Evolutionary conservation across 2,113 vertebrate genomes (phyloP).

Genomic region (Megaceryle maxima): DNA sequence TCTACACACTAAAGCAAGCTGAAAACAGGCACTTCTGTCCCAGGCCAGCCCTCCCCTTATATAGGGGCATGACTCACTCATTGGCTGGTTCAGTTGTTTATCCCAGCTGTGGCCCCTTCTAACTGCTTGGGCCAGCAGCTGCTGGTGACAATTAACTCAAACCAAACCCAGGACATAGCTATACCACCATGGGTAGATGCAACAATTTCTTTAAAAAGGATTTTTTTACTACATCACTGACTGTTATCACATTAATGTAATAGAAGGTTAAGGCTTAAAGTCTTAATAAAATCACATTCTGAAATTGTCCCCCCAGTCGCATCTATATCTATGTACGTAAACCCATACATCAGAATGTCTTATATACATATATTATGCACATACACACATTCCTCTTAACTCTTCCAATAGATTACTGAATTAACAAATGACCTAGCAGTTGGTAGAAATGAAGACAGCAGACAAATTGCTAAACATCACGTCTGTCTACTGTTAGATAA

Average conservation of each 20-base stretch:
- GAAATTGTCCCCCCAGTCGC: not conserved
- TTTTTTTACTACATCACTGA: not conserved
- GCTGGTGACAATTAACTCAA: too few species aligned
- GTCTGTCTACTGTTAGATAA: not conserved
- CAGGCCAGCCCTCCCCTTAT: too few species aligned
- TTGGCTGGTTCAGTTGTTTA: too few species aligned
- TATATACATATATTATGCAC: not conserved
- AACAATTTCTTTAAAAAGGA: not conserved
- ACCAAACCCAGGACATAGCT: too few species aligned
- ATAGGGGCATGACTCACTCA: too few species aligned
- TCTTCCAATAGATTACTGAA: not conserved
- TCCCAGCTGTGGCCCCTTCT: too few species aligned
- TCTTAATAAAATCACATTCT: not conserved
- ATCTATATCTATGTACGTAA: not conserved
- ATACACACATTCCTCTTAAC: not conserved
- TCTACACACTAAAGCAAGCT: too few species aligned
- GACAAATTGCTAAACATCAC: not conserved
- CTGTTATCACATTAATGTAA: not conserved
- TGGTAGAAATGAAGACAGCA: not conserved
- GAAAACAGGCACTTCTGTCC: too few species aligned
- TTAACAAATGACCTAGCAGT: not conserved
- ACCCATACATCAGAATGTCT: not conserved
- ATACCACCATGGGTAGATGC: not conserved
- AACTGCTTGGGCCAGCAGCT: too few species aligned
- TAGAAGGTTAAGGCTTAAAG: not conserved